Evolutionary conservation across 92 coral and sea anemone genomes (phyloP).

Genomic region (Parazoanthus atlanticus): DNA sequence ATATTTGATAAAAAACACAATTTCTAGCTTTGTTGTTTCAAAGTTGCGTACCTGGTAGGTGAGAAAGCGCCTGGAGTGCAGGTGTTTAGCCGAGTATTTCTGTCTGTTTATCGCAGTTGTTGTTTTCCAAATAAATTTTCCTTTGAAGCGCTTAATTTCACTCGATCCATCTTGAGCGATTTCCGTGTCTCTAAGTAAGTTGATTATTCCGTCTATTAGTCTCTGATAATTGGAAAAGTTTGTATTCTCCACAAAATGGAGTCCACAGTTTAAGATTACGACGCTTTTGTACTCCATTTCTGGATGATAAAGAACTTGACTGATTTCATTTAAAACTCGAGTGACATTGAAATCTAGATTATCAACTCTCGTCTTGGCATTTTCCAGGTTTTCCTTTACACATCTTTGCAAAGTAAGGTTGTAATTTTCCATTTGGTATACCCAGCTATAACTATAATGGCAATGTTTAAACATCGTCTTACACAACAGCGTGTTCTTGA

Average conservation of each 20-base stretch:
- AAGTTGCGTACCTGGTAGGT: slow-evolving; percentile 68
- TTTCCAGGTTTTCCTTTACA: background rate
- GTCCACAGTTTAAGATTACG: slow-evolving; percentile 77
- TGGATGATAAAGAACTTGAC: slow-evolving; percentile 63
- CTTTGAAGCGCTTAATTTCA: slow-evolving; percentile 52
- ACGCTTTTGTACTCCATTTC: slow-evolving; percentile 81
- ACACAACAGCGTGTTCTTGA: slow-evolving; percentile 70
- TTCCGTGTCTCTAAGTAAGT: slow-evolving; percentile 50
- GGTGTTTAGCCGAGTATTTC: slow-evolving; percentile 58
- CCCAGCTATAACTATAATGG: slow-evolving; percentile 81
- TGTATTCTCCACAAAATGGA: slow-evolving; percentile 76
- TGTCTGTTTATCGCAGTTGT: slow-evolving; percentile 78
- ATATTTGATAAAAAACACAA: background rate
- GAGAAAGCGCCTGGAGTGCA: slow-evolving; percentile 73
- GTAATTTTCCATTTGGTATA: slow-evolving; percentile 62
- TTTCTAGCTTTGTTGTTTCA: background rate
- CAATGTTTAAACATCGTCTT: slow-evolving; percentile 72
- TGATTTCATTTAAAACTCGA: slow-evolving; percentile 38
- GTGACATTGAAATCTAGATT: slow-evolving; percentile 20
- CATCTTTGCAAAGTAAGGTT: background rate
- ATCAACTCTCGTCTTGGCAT: background rate
- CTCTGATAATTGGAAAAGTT: slow-evolving; percentile 77
- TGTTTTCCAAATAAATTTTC: slow-evolving; percentile 88
- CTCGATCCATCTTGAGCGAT: slow-evolving; percentile 20
- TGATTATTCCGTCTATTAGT: slow-evolving; percentile 67